Base-by-base conservation (phyloP, 2,888 invertebrate genomes). In the Molorchus minor region DNA sequence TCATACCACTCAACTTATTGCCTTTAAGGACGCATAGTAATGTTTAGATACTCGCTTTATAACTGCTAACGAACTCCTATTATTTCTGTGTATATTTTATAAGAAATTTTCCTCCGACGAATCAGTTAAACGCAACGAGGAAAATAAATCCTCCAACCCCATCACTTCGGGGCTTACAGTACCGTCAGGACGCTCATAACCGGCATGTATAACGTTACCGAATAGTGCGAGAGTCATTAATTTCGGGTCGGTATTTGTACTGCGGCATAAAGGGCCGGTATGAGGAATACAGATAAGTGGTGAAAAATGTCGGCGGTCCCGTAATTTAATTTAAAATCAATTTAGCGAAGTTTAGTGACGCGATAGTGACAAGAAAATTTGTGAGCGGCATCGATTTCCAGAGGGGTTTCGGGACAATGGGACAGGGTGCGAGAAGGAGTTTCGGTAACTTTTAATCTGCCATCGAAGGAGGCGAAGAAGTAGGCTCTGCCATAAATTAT, bases 241-340 rank as follows among this genome's bases (percentile, higher is more conserved):
- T 72, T 61, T 68, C 56, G 49, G n/a, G n/a, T 25, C 47, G 46
- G 60, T 52, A 55, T 58, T 67, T 55, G 36, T 55, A 62, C 47
- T 40, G 20, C 20, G 17, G 51, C 29, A 61, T 25, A 69, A 62
- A 66, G 65, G 61, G 40, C 55, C 54, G 65, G 72, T 68, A 73
- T 75, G 76, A 74, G 67, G 72, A 74, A 72, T 72, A 70, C 71
- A 76, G 77, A 77, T 77, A 77, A 77, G 74, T 73, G 72, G 59
- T 76, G 75, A 77, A 77, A 77, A 78, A 77, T 77, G 76, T 75
- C 69, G 66, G 67, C 64, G n/a, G n/a, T n/a, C n/a, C 72, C 74
- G 76, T 77, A 78, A 78, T 77, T 78, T 77, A 74, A 77, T 77
- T 77, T 75, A 73, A 72, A 77, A 78, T 77, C 77, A 76, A 77